Evolutionary conservation across 2,113 vertebrate species (phyloP).

Genomic region (Syrmaticus mikado): DNA sequence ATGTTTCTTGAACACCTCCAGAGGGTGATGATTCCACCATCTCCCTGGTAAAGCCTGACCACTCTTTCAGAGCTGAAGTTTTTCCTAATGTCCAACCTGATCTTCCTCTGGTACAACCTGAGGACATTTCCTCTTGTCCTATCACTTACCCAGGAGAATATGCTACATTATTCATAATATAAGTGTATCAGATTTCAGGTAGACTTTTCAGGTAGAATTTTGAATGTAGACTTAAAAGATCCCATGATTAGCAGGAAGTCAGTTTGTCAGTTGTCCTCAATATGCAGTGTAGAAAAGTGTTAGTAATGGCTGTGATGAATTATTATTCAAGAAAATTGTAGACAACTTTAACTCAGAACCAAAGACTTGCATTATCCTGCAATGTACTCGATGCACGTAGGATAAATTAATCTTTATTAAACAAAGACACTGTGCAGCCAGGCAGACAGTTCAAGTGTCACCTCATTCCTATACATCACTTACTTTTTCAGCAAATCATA

Average conservation of each 20-base stretch:
- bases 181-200: too few relatives aligned
- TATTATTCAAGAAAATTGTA: background rate
- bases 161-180: too few relatives aligned
- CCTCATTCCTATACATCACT: background rate
- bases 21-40: too few relatives aligned
- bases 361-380: background rate
- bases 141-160: too few relatives aligned
- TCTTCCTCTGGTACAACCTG: too few relatives aligned
- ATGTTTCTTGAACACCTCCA: too few relatives aligned
- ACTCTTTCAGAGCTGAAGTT: too few relatives aligned
- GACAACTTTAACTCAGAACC: background rate
- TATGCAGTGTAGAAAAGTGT: background rate
- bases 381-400: background rate
- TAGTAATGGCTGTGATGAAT: background rate
- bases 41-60: too few relatives aligned
- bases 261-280: background rate
- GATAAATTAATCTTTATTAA: constrained; percentile 36
- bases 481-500: background rate
- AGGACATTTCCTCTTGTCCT: too few relatives aligned
- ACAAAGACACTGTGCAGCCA: background rate
- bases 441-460: background rate
- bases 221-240: background rate
- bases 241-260: background rate
- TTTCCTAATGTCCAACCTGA: too few relatives aligned
- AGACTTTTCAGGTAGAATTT: too few relatives aligned